A percentile compares a stretch with the other conserved stretches of the same genome.
Evolutionary conservation across 53 echinoderm and acorn worm species (phyloP).

Genomic region (Actinopyga echinites): DNA sequence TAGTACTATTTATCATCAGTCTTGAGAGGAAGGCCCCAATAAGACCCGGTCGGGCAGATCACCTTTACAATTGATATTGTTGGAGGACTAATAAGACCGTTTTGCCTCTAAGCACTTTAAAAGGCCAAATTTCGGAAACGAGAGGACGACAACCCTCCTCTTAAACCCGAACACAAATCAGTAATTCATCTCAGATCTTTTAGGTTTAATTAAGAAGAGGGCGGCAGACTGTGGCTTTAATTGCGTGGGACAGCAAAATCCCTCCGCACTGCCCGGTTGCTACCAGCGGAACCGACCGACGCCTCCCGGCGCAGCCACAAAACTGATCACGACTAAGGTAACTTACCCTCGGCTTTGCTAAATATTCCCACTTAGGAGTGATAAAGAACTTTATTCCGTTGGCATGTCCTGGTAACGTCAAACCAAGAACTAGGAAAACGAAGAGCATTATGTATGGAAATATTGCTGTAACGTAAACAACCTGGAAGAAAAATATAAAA

Average conservation of each 20-base stretch:
- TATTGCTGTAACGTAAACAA: conserved; percentile 72
- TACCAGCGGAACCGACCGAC: too few species aligned
- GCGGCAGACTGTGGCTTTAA: neutral
- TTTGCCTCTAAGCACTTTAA: too few species aligned
- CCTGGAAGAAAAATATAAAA: conserved; percentile 28
- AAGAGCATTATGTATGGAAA: conserved; percentile 73
- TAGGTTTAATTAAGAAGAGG: neutral
- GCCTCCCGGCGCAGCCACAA: too few species aligned
- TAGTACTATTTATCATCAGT: too few species aligned
- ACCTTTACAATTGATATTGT: too few species aligned
- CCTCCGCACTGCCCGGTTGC: neutral
- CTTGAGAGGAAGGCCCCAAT: too few species aligned
- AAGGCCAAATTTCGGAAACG: too few species aligned
- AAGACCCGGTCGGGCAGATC: too few species aligned
- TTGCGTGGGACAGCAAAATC: neutral
- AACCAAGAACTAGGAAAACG: conserved; percentile 63
- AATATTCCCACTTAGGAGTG: conserved; percentile 48
- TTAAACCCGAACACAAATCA: too few species aligned
- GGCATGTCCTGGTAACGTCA: conserved; percentile 59
- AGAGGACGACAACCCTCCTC: too few species aligned
- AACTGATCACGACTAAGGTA: neutral
- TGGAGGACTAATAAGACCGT: too few species aligned
- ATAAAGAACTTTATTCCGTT: conserved; percentile 71
- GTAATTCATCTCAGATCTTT: neutral
- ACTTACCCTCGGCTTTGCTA: conserved; percentile 61